Evolutionary conservation across 2,888 invertebrate species (phyloP).

Genomic region (Agonum fuliginosum): DNA sequence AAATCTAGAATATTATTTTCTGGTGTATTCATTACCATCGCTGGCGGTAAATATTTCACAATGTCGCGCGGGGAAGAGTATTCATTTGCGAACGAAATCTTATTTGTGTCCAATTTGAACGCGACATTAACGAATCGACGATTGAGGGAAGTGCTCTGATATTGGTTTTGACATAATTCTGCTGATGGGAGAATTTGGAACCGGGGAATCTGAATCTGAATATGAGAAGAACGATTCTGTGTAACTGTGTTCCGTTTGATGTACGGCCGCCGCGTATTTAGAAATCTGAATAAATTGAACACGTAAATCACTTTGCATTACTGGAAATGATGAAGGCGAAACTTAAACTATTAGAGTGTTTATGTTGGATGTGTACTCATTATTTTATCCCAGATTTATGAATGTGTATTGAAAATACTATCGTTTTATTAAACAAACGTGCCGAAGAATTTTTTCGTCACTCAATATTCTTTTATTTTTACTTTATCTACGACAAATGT

Average conservation of each 20-base stretch:
- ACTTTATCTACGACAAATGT: too few relatives aligned
- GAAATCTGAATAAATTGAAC: constrained; percentile 20
- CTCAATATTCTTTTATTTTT: too few relatives aligned
- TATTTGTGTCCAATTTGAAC: constrained; percentile 50
- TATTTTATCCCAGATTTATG: too few relatives aligned
- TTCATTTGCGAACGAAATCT: constrained; percentile 47
- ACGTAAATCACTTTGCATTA: background rate
- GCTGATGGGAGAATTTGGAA: constrained; percentile 38
- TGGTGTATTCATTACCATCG: too few relatives aligned
- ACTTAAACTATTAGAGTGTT: too few relatives aligned
- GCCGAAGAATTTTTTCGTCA: too few relatives aligned
- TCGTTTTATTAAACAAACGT: too few relatives aligned
- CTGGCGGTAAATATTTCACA: constrained; percentile 53
- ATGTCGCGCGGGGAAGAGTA: constrained; percentile 32
- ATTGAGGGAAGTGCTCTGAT: constrained; percentile 45
- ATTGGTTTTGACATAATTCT: constrained; percentile 45
- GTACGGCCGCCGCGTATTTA: constrained; percentile 7
- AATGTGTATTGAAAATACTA: too few relatives aligned
- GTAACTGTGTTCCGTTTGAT: constrained; percentile 41
- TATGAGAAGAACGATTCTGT: constrained; percentile 22
- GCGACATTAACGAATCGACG: constrained; percentile 44
- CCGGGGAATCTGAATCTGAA: constrained; percentile 23
- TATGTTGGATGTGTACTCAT: too few relatives aligned
- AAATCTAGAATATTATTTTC: too few relatives aligned
- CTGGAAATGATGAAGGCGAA: too few relatives aligned